phyloP scores from a whole-genome alignment of 2,888 invertebrate species.

The Nineta flava region DNA sequence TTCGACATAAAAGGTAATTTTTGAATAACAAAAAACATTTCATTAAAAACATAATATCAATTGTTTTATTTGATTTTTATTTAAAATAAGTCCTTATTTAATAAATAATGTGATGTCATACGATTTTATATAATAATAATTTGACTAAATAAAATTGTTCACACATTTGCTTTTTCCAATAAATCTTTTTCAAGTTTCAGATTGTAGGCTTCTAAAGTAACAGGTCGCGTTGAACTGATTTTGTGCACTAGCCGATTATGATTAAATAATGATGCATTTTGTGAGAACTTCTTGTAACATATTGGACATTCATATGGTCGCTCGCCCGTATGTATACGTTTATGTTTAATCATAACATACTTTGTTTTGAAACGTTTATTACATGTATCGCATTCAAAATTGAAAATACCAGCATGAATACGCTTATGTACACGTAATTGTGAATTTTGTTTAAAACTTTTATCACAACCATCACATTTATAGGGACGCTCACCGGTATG shows the following conservation, averaged over 20 bases:
- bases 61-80: no score
- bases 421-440: constrained; percentile 2
- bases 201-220: not conserved
- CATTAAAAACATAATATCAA: no score
- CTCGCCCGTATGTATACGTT: constrained; percentile 4
- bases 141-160: no score
- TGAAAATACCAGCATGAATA: constrained; percentile 1
- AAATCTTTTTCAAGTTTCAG: no score
- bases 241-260: not conserved
- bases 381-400: constrained; percentile 1
- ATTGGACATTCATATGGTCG: not conserved
- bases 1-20: no score
- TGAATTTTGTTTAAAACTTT: constrained; percentile 4
- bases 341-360: constrained; percentile 3
- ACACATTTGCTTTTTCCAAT: no score
- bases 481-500: not conserved
- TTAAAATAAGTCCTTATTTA: no score
- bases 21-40: no score
- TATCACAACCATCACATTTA: constrained; percentile 1
- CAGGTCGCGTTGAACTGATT: not conserved
- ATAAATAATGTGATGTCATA: no score
- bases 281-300: constrained; percentile 4
- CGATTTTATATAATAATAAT: no score
- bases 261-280: constrained; percentile 1
- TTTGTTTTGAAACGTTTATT: constrained; percentile 3